Evolutionary conservation across 2,888 invertebrate species (phyloP).

Genomic region (Polyommatus icarus): DNA sequence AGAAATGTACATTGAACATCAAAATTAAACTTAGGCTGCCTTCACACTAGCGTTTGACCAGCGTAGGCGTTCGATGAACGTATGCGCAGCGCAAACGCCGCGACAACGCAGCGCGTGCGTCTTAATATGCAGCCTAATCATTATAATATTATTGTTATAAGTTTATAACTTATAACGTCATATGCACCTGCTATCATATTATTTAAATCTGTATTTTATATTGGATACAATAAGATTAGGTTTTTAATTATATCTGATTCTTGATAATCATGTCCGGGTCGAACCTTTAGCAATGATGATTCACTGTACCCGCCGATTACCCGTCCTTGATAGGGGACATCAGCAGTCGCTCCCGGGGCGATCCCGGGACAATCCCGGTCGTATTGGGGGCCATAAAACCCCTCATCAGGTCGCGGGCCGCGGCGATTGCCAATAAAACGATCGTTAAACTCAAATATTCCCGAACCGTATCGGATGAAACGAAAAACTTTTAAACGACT

Average conservation of each 20-base stretch:
- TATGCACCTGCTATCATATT: too few relatives aligned
- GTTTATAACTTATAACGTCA: too few relatives aligned
- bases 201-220: too few relatives aligned
- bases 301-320: background rate
- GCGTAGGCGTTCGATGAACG: too few relatives aligned
- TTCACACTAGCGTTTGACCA: too few relatives aligned
- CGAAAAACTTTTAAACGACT: background rate
- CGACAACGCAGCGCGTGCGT: too few relatives aligned
- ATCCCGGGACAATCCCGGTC: background rate
- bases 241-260: background rate
- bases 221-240: background rate
- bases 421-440: conserved; percentile 2
- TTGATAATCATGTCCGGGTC: background rate
- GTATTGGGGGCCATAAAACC: conserved; percentile 10
- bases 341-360: background rate
- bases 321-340: background rate
- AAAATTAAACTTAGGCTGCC: too few relatives aligned
- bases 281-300: background rate
- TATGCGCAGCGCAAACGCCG: too few relatives aligned
- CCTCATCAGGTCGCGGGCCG: conserved; percentile 9
- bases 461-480: background rate
- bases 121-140: too few relatives aligned
- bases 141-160: too few relatives aligned
- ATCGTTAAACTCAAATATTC: background rate
- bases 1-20: too few relatives aligned